Conservation (phyloP, 1,140 invertebrate species). For the Drosophila sproati region DNA sequence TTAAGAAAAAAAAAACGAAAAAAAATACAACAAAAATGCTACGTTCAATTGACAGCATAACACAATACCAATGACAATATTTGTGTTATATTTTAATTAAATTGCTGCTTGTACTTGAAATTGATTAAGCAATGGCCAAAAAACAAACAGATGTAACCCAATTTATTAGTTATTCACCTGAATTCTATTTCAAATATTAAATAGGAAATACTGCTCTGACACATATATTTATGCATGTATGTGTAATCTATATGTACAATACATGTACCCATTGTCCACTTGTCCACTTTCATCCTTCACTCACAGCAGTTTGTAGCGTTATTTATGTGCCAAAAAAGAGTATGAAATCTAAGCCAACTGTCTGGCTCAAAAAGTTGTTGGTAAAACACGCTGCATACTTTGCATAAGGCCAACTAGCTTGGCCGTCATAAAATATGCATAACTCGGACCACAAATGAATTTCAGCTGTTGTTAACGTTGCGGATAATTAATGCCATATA, state of each 20-base stretch:
- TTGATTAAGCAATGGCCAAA: background rate
- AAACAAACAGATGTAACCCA: background rate
- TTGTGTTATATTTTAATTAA: too few species aligned
- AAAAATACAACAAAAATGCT: too few species aligned
- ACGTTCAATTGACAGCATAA: too few species aligned
- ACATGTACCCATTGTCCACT: background rate
- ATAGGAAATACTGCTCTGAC: background rate
- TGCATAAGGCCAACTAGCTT: background rate
- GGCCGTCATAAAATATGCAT: background rate
- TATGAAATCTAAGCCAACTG: constrained; percentile 7
- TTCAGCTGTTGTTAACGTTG: constrained; percentile 23
- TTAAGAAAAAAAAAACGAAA: too few species aligned
- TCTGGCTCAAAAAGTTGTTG: constrained; percentile 1
- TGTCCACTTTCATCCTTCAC: background rate
- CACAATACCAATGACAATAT: too few species aligned
- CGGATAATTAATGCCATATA: constrained; percentile 72
- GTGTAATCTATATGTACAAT: background rate
- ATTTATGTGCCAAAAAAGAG: constrained; percentile 8
- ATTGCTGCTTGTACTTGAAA: too few species aligned
- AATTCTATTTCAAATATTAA: background rate
- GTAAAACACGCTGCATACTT: constrained; percentile 10
- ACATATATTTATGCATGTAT: background rate
- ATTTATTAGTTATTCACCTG: too few species aligned
- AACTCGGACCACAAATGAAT: constrained; percentile 3
- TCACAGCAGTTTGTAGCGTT: constrained; percentile 14